A percentile compares a stretch with the other conserved stretches of the same genome.
Evolutionary conservation across 2,797 vertebrate genomes (phyloP).

Genomic region (Muscicapa striata): DNA sequence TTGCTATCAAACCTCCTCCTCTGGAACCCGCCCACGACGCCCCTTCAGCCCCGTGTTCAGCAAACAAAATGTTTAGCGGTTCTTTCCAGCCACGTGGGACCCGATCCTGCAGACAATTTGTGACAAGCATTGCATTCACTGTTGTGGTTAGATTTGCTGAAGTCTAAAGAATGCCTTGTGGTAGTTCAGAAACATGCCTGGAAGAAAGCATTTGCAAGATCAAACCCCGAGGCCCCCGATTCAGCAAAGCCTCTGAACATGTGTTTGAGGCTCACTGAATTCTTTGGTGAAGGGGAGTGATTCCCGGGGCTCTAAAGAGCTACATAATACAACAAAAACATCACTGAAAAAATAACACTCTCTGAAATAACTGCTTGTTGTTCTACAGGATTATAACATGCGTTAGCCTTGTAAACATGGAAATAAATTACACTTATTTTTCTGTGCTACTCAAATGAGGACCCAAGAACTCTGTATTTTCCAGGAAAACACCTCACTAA

Average conservation of each 20-base stretch:
- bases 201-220: conserved; percentile 54
- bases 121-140: conserved; percentile 15
- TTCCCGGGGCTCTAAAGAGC: conserved; percentile 33
- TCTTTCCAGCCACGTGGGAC: conserved; percentile 8
- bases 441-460: not conserved
- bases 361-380: conserved; percentile 53
- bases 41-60: not conserved
- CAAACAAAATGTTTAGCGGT: not conserved
- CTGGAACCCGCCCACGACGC: rapidly evolving
- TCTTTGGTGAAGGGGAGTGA: conserved; percentile 57
- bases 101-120: conserved; percentile 46
- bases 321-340: conserved; percentile 42
- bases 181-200: conserved; percentile 60
- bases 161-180: conserved; percentile 58
- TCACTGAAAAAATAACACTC: conserved; percentile 50
- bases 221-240: conserved; percentile 46
- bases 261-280: conserved; percentile 55
- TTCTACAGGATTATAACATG: conserved; percentile 51
- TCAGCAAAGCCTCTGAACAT: conserved; percentile 56
- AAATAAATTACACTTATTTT: conserved; percentile 29
- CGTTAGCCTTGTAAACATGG: conserved; percentile 39
- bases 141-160: conserved; percentile 57
- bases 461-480: not conserved
- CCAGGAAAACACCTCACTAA: not conserved
- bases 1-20: not conserved